These are phyloP conservation scores for Eurytoma adleriae DNA, from an alignment of 2,888 invertebrate genomes.

Conservation along the genomic window DNA sequence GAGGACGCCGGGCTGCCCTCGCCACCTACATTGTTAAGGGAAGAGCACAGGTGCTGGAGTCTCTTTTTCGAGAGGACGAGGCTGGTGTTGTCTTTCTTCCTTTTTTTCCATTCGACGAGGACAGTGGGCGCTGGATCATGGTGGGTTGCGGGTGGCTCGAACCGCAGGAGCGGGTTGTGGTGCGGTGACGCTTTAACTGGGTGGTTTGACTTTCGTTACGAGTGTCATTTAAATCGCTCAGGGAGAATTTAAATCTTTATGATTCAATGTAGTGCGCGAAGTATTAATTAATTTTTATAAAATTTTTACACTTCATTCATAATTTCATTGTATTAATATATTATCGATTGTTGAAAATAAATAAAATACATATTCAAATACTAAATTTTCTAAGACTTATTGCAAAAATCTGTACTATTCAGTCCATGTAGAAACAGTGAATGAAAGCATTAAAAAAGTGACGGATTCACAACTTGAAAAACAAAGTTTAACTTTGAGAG, in stretches of 20 bases:
- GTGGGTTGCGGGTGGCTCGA: not conserved
- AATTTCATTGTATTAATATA: no score
- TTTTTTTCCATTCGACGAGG: not conserved
- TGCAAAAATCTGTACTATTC: no score
- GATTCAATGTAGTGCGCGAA: no score
- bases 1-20: constrained; percentile 6
- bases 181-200: not conserved
- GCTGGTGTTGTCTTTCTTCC: not conserved
- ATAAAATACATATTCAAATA: no score
- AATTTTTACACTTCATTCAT: no score
- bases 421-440: not conserved
- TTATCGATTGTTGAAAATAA: not conserved
- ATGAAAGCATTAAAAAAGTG: not conserved
- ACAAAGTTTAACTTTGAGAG: not conserved
- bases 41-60: not conserved
- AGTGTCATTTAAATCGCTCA: no score
- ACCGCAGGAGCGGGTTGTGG: not conserved
- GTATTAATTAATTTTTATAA: no score
- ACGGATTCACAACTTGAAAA: not conserved
- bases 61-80: constrained; percentile 46
- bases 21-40: not conserved
- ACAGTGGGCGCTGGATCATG: not conserved
- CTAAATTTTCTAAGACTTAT: no score
- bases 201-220: no score
- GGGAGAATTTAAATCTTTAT: no score